Evolutionary conservation across 1,140 invertebrate genomes (phyloP).

Genomic region (Sesamia nonagrioides): DNA sequence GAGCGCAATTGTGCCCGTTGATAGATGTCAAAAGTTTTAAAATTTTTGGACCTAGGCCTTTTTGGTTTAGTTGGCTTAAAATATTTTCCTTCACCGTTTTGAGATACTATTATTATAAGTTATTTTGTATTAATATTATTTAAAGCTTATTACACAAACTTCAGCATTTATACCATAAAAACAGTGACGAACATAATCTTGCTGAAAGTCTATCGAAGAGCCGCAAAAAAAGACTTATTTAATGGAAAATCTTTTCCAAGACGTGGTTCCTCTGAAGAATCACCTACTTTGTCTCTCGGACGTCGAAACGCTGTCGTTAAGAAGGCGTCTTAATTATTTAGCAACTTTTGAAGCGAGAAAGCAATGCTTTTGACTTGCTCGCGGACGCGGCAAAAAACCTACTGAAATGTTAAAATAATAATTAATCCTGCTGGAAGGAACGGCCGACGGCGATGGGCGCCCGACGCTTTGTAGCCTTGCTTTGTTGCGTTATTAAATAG

Average conservation of each 20-base stretch:
- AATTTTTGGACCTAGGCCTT: too few species aligned
- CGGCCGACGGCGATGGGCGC: constrained; percentile 62
- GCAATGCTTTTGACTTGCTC: constrained; percentile 84
- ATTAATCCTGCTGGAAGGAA: constrained; percentile 81
- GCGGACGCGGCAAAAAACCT: constrained; percentile 77
- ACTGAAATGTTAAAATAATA: constrained; percentile 85
- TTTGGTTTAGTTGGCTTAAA: too few species aligned
- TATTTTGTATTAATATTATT: too few species aligned
- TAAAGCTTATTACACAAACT: too few species aligned
- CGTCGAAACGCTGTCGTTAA: constrained; percentile 80
- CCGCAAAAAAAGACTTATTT: constrained; percentile 51
- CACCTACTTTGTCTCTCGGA: constrained; percentile 68
- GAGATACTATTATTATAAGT: too few species aligned
- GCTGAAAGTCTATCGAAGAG: not conserved
- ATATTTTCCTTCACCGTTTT: too few species aligned
- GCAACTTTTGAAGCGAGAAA: constrained; percentile 82
- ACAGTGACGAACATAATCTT: constrained; percentile 28
- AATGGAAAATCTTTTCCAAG: constrained; percentile 61
- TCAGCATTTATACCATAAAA: too few species aligned
- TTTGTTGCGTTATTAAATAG: constrained; percentile 85
- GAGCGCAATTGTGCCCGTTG: too few species aligned
- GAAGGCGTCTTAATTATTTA: constrained; percentile 84
- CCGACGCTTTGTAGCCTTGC: constrained; percentile 76
- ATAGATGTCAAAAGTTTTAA: too few species aligned
- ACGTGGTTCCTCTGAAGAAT: constrained; percentile 63